These are phyloP conservation scores for Archivesica marissinica DNA, from an alignment of 1,140 invertebrate species.

Conservation along the genomic window DNA sequence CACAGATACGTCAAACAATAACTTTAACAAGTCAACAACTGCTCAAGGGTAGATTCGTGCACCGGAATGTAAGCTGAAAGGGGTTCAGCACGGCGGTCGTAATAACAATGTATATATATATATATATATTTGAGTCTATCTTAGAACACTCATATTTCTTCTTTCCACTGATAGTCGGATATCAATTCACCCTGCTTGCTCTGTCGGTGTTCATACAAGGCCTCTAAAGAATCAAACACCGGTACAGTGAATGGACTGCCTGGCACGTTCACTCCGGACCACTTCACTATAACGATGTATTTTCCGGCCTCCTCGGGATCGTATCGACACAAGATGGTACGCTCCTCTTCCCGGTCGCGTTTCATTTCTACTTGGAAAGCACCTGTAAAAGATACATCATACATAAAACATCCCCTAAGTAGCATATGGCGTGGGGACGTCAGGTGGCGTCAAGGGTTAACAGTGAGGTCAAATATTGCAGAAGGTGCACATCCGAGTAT, in stretches of 20 bases:
- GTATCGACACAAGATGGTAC: constrained; percentile 98
- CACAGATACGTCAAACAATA: too few species aligned
- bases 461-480: too few species aligned
- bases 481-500: too few species aligned
- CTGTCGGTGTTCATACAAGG: constrained; percentile 86
- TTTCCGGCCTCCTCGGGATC: constrained; percentile 99
- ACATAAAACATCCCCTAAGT: too few species aligned
- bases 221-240: constrained; percentile 99
- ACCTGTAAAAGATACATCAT: constrained; percentile 86
- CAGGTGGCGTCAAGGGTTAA: too few species aligned
- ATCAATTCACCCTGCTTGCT: constrained; percentile 39
- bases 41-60: too few species aligned
- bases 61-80: too few species aligned
- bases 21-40: too few species aligned
- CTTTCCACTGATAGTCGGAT: constrained; percentile 58
- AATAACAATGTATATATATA: too few species aligned
- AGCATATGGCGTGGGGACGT: too few species aligned
- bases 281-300: constrained; percentile 98
- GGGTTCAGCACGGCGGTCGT: too few species aligned
- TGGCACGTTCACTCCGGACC: constrained; percentile 96
- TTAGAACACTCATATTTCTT: constrained; percentile 46
- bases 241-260: constrained; percentile 99
- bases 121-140: too few species aligned
- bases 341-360: constrained; percentile 97
- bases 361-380: constrained; percentile 99